Conservation (phyloP, 1,140 invertebrate genomes). For the Drosophila tani region DNA sequence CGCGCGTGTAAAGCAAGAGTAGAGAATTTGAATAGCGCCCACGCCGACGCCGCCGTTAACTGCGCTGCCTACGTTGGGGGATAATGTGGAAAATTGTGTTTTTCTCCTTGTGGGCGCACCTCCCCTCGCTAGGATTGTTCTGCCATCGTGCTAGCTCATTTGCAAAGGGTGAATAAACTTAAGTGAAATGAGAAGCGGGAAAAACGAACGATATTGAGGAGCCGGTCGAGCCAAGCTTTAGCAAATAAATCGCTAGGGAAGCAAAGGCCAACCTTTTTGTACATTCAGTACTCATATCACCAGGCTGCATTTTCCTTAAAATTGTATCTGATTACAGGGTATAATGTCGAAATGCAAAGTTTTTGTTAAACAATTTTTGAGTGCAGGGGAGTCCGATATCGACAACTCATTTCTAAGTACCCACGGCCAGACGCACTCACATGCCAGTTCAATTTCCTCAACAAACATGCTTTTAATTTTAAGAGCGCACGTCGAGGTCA, state of each 20-base stretch:
- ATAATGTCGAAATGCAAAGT: not conserved
- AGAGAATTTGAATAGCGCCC: conserved; percentile 78
- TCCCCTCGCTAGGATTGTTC: conserved; percentile 1
- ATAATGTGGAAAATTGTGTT: conserved; percentile 76
- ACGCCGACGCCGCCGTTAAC: conserved; percentile 36
- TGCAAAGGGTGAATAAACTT: conserved; percentile 82
- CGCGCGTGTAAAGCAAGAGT: conserved; percentile 80
- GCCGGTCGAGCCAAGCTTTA: not conserved
- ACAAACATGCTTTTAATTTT: conserved; percentile 73
- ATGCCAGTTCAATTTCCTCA: conserved; percentile 75
- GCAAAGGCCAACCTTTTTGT: not conserved
- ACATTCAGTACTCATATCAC: conserved; percentile 1
- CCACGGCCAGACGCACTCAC: conserved; percentile 20
- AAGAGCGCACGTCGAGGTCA: conserved; percentile 64
- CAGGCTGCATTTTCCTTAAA: not conserved
- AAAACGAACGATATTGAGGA: conserved; percentile 8
- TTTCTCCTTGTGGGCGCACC: conserved; percentile 51
- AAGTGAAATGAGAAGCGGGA: conserved; percentile 54
- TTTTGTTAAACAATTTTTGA: not conserved
- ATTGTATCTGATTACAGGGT: conserved; percentile 3
- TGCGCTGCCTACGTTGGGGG: conserved; percentile 40
- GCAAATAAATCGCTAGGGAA: conserved; percentile 8
- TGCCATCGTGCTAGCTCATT: conserved; percentile 57
- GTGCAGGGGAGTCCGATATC: not conserved
- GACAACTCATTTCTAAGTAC: not conserved